Base-by-base conservation (phyloP, 1,140 invertebrate species). In the Semibalanus balanoides region DNA sequence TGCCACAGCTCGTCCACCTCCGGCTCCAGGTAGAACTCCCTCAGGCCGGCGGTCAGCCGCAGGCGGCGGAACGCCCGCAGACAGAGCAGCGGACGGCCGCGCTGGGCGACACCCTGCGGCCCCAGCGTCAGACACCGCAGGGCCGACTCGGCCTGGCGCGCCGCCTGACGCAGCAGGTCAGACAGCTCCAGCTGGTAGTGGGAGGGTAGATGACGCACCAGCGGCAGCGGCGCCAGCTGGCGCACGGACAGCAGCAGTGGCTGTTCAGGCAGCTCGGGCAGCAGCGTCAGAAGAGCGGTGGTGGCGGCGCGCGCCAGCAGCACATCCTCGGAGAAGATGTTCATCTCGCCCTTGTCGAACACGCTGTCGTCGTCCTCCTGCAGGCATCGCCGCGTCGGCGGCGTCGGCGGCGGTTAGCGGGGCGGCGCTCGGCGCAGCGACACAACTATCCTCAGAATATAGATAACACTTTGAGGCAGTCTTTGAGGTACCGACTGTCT, bases 321-420 rank as follows among this genome's bases (percentile, higher is more conserved):
- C 1, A 84, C 73, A 25, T 82, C 80, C 78, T 87, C 86, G 76
- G 80, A 78, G 78, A 83, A 86, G 28, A 84, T 82, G 78, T 87
- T 87, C 81, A 86, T 83, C 80, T 86, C 85, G 74, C 85, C 84
- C 79, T 83, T 85, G 76, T 87, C 86, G 82, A 87, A 87, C 17
- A 86, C 79, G 74, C 85, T 79, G 35, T 85, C 83, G 75, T 83
- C 83, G 73, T 82, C 81, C 19, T 82, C 80, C 81, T 80, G 30
- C 83, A 35, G 70, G 75, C 73, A 74, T 31, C n/a, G 43, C 75
- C 11, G 78, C 74, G 31, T 83, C 75, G 11, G 75, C 73, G 22
- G 30, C 73, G 69, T 81, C 73, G 22, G 76, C 75, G 35, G 77
- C n/a, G n/a, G n/a, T n/a, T n/a, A n/a, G n/a, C n/a, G n/a, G n/a